Base-by-base conservation (phyloP, 2,797 vertebrate species). In the Anas georgica region DNA sequence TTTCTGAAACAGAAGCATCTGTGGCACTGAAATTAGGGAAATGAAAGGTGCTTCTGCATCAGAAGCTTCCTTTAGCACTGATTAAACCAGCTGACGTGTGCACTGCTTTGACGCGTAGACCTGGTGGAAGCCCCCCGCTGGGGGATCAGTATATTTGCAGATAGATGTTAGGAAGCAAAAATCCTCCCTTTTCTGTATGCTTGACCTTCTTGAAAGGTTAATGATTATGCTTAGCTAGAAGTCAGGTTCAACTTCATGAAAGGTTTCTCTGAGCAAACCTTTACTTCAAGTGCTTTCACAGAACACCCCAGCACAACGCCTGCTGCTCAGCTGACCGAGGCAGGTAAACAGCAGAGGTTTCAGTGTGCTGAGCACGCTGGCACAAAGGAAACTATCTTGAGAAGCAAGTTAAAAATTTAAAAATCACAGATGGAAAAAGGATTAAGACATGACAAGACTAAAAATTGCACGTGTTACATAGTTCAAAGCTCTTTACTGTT, bases 141-240 rank as follows among this genome's bases (percentile, higher is more conserved):
- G 46, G 52, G 48, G 68, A 46, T 15, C n/a, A 55, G 31, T 69
- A 6, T 73, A 86, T 86, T 74, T 84, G 69, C 46, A 41, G 58
- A 74, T 6, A 79, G 11, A 29, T 43, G 23, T 39, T 33, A 79
- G 15, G 26, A 74, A 79, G 45, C 6, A 58, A 91, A 88, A 94
- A 74, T 25, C 50, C 59, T 76, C 31, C 74, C 33, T 67, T 43
- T 33, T 45, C n/a, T 76, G 28, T 56, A 46, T 13, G 5, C 48
- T 73, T n/a, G 48, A 80, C 59, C 39, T 87, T 77, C 86, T 54
- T 70, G 33, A 86, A 85, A 94, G 43, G 63, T 91, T 79, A 95
- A 94, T 55, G 18, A 95, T 88, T 82, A 83, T 29, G 31, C 75
- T 93, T 74, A 79, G 28, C 39, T 64, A 39, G 59, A 86, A 94